These are phyloP conservation scores for Cyphomyrmex costatus DNA, from an alignment of 1,140 invertebrate genomes.

Conservation along the genomic window DNA sequence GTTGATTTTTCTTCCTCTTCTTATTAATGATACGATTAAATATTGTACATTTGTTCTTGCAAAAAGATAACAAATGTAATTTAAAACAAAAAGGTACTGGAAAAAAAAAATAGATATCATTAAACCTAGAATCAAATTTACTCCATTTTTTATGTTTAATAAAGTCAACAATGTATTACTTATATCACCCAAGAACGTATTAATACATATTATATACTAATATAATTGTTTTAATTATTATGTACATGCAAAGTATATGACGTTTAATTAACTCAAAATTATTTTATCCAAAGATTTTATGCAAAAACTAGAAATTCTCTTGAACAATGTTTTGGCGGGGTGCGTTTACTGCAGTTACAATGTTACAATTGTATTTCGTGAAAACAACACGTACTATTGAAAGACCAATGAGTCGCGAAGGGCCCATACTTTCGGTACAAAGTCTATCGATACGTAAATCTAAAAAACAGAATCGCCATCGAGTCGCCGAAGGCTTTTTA, in stretches of 20 bases:
- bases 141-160: background rate
- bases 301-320: background rate
- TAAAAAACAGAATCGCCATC: constrained; percentile 26
- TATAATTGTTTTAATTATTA: background rate
- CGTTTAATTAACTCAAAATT: constrained; percentile 14
- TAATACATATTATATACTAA: background rate
- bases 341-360: background rate
- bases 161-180: background rate
- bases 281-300: constrained; percentile 29
- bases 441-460: constrained; percentile 21
- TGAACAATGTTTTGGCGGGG: background rate
- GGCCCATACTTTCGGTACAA: background rate
- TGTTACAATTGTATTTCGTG: background rate
- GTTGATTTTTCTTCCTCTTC: background rate
- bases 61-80: background rate
- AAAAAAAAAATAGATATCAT: background rate
- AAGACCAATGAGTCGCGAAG: background rate
- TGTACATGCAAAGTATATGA: background rate
- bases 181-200: background rate
- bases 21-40: background rate
- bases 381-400: constrained; percentile 32
- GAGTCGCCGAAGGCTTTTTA: constrained; percentile 34
- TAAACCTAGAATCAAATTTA: background rate
- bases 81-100: background rate
- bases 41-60: background rate